Conservation (phyloP, 1,140 invertebrate species). For the Cydia amplana region DNA sequence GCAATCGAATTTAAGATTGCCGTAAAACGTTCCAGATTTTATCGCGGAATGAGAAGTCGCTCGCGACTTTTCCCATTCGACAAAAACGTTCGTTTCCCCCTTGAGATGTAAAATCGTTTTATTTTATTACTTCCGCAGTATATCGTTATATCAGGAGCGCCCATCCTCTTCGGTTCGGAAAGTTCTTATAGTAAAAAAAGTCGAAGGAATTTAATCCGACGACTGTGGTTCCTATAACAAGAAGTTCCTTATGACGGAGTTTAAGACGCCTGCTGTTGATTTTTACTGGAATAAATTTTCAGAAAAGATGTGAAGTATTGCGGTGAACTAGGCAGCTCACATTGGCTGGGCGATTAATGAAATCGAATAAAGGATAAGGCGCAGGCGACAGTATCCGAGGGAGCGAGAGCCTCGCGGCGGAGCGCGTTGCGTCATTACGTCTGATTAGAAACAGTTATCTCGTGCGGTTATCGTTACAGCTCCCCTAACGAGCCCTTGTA, state of each 20-base stretch:
- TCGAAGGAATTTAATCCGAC: slow-evolving; percentile 38
- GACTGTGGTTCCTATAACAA: slow-evolving; percentile 22
- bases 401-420: slow-evolving; percentile 34
- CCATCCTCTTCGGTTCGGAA: slow-evolving; percentile 55
- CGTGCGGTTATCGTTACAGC: slow-evolving; percentile 66
- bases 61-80: slow-evolving; percentile 76
- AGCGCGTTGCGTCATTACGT: slow-evolving; percentile 60
- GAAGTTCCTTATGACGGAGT: slow-evolving; percentile 21
- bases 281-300: slow-evolving; percentile 5
- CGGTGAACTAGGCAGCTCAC: slow-evolving; percentile 1
- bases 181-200: slow-evolving; percentile 52
- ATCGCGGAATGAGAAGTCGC: slow-evolving; percentile 77
- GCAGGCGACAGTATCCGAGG: slow-evolving; percentile 32
- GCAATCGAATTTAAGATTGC: slow-evolving; percentile 77
- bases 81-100: slow-evolving; percentile 77
- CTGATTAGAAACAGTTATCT: slow-evolving; percentile 75
- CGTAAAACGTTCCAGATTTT: slow-evolving; percentile 78
- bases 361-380: slow-evolving; percentile 48
- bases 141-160: slow-evolving; percentile 70
- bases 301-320: background rate
- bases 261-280: slow-evolving; percentile 28
- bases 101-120: slow-evolving; percentile 79
- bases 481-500: slow-evolving; percentile 68
- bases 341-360: slow-evolving; percentile 37
- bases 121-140: slow-evolving; percentile 78